phyloP scores from a whole-genome alignment of 2,888 invertebrate species.

The Temnothorax ravouxi region DNA sequence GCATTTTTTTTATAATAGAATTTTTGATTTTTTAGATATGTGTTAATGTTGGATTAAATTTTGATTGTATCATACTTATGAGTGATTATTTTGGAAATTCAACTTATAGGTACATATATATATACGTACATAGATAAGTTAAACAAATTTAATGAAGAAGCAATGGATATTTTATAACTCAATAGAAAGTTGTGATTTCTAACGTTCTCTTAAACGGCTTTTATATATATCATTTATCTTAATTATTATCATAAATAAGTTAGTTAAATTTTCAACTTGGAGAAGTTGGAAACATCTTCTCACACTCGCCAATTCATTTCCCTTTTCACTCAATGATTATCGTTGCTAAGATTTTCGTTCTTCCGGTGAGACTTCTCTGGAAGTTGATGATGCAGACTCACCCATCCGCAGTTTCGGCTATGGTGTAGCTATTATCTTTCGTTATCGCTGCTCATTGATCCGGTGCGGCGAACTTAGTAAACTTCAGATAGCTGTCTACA shows the following conservation, averaged over 20 bases:
- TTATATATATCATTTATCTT: constrained; percentile 1
- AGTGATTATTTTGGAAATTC: background rate
- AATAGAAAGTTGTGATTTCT: background rate
- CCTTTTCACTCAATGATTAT: constrained; percentile 17
- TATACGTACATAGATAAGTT: background rate
- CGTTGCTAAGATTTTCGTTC: constrained; percentile 13
- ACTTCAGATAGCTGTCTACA: constrained; percentile 47
- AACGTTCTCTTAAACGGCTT: background rate
- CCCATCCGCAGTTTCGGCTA: constrained; percentile 20
- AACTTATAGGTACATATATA: too few relatives aligned
- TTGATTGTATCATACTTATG: background rate
- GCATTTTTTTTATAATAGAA: background rate
- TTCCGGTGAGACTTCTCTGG: constrained; percentile 9
- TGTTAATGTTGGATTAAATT: background rate
- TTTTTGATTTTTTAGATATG: background rate
- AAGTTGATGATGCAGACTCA: constrained; percentile 25
- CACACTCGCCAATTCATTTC: background rate
- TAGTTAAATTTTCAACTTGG: constrained; percentile 26
- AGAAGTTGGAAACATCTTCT: constrained; percentile 23
- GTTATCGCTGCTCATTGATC: constrained; percentile 56
- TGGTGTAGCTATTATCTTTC: constrained; percentile 56
- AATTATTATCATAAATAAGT: constrained; percentile 26
- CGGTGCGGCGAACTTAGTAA: constrained; percentile 50
- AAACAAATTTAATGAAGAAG: background rate
- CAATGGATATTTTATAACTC: background rate